Conservation (phyloP, 2,888 invertebrate genomes). For the Lochmaea crataegi region DNA sequence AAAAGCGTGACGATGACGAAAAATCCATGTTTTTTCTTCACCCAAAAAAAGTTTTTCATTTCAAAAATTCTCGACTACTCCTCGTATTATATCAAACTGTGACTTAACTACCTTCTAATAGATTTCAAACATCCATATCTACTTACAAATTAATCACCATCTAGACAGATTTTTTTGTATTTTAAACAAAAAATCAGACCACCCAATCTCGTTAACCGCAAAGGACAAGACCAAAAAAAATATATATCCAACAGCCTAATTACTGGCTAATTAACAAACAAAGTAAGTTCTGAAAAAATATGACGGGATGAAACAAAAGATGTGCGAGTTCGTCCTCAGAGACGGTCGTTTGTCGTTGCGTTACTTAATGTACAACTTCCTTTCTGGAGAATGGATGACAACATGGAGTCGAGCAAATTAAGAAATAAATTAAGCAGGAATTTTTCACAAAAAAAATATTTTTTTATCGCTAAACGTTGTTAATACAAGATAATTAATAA, state of each 20-base stretch:
- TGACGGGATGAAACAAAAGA: slow-evolving; percentile 49
- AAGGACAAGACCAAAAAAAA: slow-evolving; percentile 35
- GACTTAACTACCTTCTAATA: neutral
- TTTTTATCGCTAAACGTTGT: neutral
- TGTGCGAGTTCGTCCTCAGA: slow-evolving; percentile 49
- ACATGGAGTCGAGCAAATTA: slow-evolving; percentile 9
- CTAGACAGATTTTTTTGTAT: slow-evolving; percentile 20
- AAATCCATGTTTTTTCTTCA: no score
- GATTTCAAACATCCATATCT: slow-evolving; percentile 11
- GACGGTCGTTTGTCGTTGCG: slow-evolving; percentile 45
- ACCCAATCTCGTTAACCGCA: slow-evolving; percentile 44
- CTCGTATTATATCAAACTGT: neutral
- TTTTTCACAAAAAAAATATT: neutral
- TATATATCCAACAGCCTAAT: slow-evolving; percentile 49
- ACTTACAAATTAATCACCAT: slow-evolving; percentile 26
- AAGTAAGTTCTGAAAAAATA: slow-evolving; percentile 40
- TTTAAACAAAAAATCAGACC: slow-evolving; percentile 41
- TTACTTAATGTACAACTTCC: slow-evolving; percentile 59
- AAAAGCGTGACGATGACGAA: no score
- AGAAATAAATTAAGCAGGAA: slow-evolving; percentile 4
- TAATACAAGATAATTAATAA: neutral
- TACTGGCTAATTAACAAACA: slow-evolving; percentile 57
- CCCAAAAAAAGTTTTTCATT: no score
- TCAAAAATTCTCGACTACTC: neutral
- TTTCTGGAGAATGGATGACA: slow-evolving; percentile 45